Base-by-base conservation (phyloP, 2,888 invertebrate genomes). In the Thyatira batis region DNA sequence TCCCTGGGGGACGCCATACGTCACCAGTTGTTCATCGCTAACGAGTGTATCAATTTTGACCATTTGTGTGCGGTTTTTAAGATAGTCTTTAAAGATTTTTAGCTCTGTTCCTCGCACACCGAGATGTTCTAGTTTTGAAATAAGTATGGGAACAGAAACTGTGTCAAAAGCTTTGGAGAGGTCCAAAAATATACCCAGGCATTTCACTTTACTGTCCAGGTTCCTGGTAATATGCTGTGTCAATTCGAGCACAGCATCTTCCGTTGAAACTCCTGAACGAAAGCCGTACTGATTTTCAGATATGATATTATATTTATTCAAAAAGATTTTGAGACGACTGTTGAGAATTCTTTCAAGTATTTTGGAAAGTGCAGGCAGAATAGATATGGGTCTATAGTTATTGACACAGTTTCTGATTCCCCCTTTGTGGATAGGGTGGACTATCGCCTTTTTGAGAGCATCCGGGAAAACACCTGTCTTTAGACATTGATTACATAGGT, bases 401-500 rank as follows among this genome's bases (percentile, higher is more conserved):
- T n/a, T n/a, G n/a, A n/a, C n/a, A n/a, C n/a, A n/a, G n/a, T n/a
- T n/a, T n/a, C n/a, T n/a, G n/a, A n/a, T n/a, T n/a, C n/a, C n/a
- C n/a, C n/a, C n/a, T n/a, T n/a, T n/a, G n/a, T n/a, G n/a, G n/a
- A n/a, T n/a, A n/a, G n/a, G n/a, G n/a, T n/a, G n/a, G n/a, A n/a
- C n/a, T n/a, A 45, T 11, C 9, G 45, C 45, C 20, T 45, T 45
- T 45, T 45, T 45, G 11, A 21, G 20, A 21, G 20, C 10, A 1
- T 20, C 20, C 2, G 45, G 45, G 20, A 45, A 45, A 10, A 44
- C 51, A 17, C 58, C 55, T 45, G 49, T 48, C 3, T 10, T 30
- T 33, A 49, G 28, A 30, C 20, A 39, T 1, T 33, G 39, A 21
- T 56, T 59, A 13, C 50, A 54, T 1, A 59, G n/a, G 21, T 56